Evolutionary conservation across 2,888 invertebrate species (phyloP).

Genomic region (Sarcophaga carnaria): DNA sequence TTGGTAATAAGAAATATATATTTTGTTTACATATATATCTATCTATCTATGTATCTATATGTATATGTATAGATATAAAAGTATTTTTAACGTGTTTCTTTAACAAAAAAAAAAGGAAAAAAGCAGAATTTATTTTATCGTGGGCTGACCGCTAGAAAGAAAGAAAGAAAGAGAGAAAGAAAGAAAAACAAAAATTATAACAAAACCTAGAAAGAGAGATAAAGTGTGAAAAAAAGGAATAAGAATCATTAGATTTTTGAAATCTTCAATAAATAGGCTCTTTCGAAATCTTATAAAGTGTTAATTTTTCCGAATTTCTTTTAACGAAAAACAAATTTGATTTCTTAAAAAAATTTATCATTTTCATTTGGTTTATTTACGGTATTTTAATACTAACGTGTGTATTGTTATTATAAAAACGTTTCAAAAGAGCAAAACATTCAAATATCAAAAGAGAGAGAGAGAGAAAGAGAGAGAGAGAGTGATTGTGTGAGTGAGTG

Average conservation of each 20-base stretch:
- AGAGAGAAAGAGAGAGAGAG: neutral
- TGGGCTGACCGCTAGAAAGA: slow-evolving; percentile 30
- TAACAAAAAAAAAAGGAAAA: slow-evolving; percentile 30
- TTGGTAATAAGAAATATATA: slow-evolving; percentile 1
- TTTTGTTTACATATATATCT: neutral
- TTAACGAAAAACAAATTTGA: neutral
- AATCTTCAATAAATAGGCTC: neutral
- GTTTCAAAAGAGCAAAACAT: too few relatives aligned
- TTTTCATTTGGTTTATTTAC: neutral
- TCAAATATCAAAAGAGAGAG: neutral
- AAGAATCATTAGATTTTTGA: slow-evolving; percentile 6
- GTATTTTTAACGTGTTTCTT: slow-evolving; percentile 54
- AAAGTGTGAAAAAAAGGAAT: slow-evolving; percentile 55
- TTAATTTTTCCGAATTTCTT: slow-evolving; percentile 25
- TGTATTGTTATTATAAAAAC: too few relatives aligned
- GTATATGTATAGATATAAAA: slow-evolving; percentile 13
- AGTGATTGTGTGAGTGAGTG: neutral
- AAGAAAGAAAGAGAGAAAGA: neutral
- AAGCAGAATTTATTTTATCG: slow-evolving; percentile 40
- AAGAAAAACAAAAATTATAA: neutral
- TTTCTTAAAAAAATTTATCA: neutral
- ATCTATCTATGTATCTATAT: slow-evolving; percentile 14
- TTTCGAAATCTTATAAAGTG: slow-evolving; percentile 28
- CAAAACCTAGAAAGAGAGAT: slow-evolving; percentile 1
- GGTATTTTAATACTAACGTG: too few relatives aligned